A percentile compares a stretch with the other conserved stretches of the same genome.
These are phyloP conservation scores for Halictus rubicundus DNA, from an alignment of 1,140 invertebrate species.

Conservation along the genomic window DNA sequence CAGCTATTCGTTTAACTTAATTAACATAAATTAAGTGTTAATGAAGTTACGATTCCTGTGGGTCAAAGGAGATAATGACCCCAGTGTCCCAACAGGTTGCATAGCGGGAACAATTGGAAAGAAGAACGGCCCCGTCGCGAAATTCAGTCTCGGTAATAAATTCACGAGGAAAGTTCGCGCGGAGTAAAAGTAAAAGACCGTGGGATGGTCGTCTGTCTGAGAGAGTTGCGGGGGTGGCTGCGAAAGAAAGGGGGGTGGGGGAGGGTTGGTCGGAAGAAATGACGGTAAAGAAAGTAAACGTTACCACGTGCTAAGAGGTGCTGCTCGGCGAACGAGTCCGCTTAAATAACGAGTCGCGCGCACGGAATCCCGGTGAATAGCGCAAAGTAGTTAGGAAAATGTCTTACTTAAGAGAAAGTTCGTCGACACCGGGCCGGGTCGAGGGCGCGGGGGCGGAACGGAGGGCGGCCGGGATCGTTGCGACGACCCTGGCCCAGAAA, in stretches of 20 bases:
- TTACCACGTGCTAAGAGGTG: constrained; percentile 45
- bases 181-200: too few species aligned
- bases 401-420: constrained; percentile 69
- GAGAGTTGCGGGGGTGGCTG: constrained; percentile 33
- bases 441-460: not conserved
- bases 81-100: too few species aligned
- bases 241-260: not conserved
- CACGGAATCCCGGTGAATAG: constrained; percentile 46
- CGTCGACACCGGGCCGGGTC: constrained; percentile 52
- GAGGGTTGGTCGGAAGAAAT: constrained; percentile 3
- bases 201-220: not conserved
- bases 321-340: constrained; percentile 26
- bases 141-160: constrained; percentile 26
- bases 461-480: constrained; percentile 63
- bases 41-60: too few species aligned
- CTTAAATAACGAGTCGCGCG: constrained; percentile 48
- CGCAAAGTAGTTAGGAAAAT: constrained; percentile 68
- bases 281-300: constrained; percentile 10
- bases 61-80: too few species aligned
- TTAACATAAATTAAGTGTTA: too few species aligned
- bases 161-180: constrained; percentile 26
- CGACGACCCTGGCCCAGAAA: constrained; percentile 80
- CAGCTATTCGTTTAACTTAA: too few species aligned
- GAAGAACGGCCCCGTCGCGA: not conserved
- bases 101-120: too few species aligned